Percentiles rank a stretch among this genome's conserved stretches.
Evolutionary conservation across 30 jellyfish, hydroid and myxozoan genomes (phyloP).

Genomic region (Chrysaora quinquecirrha): DNA sequence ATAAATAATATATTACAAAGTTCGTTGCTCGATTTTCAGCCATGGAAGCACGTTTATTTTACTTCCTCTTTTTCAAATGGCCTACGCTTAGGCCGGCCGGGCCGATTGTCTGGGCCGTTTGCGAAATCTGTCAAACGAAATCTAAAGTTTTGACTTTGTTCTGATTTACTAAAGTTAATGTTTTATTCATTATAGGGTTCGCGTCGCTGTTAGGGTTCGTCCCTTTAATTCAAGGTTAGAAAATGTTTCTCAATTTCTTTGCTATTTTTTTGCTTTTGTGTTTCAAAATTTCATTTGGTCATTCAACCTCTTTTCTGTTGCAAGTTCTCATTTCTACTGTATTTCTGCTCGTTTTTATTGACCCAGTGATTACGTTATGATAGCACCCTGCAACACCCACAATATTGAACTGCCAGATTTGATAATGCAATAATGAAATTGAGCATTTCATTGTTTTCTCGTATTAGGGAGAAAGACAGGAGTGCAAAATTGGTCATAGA

Average conservation of each 20-base stretch:
- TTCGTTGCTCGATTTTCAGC: neutral
- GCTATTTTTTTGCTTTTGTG: neutral
- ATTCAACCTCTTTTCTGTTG: too few relatives aligned
- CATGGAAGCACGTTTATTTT: neutral
- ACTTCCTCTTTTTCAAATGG: slow-evolving; percentile 1
- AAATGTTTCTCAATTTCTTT: neutral
- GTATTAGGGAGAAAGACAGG: slow-evolving; percentile 98
- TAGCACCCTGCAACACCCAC: too few relatives aligned
- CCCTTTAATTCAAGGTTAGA: slow-evolving; percentile 94
- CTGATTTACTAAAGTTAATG: neutral
- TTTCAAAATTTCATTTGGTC: neutral
- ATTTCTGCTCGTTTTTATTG: too few relatives aligned
- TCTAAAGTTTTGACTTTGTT: neutral
- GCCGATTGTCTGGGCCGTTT: neutral
- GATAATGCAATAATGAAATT: too few relatives aligned
- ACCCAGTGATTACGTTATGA: too few relatives aligned
- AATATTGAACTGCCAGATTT: too few relatives aligned
- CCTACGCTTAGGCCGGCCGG: neutral
- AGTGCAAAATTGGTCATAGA: slow-evolving; percentile 75
- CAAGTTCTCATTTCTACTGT: too few relatives aligned
- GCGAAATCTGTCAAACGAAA: neutral
- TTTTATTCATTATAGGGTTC: slow-evolving; percentile 73
- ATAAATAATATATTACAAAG: neutral
- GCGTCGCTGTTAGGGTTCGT: slow-evolving; percentile 99
- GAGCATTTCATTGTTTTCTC: too few relatives aligned